Conservation (phyloP, 2,113 vertebrate species). For the Pycnonotus jocosus region DNA sequence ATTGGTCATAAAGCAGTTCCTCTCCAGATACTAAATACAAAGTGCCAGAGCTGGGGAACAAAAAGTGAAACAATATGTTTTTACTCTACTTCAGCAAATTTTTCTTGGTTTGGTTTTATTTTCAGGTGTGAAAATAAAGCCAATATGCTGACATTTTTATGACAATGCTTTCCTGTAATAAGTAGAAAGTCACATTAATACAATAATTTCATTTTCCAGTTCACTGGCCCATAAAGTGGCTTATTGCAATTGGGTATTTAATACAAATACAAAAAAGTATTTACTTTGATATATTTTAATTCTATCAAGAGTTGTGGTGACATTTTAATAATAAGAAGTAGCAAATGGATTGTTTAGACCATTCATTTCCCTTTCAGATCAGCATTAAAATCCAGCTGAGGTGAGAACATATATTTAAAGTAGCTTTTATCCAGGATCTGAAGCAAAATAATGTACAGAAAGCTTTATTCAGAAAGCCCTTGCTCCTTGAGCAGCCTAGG, state of each 20-base stretch:
- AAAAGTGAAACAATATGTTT: neutral
- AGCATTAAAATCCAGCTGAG: neutral
- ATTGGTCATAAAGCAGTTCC: neutral
- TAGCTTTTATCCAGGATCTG: neutral
- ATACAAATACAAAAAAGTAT: constrained; percentile 53
- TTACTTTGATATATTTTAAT: constrained; percentile 46
- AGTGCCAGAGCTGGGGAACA: neutral
- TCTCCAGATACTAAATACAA: neutral
- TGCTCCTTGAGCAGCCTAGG: neutral
- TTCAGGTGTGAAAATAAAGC: constrained; percentile 48
- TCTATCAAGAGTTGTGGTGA: neutral
- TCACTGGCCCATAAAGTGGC: constrained; percentile 62
- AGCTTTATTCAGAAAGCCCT: neutral
- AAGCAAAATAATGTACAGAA: neutral
- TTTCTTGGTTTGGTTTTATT: constrained; percentile 17
- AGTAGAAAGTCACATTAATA: constrained; percentile 70
- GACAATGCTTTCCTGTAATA: constrained; percentile 51
- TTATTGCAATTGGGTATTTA: constrained; percentile 67
- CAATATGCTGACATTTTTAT: constrained; percentile 42
- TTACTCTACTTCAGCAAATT: neutral
- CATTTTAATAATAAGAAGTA: constrained; percentile 26
- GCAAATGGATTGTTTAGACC: neutral
- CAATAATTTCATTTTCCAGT: constrained; percentile 76
- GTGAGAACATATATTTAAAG: neutral
- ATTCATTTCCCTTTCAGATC: neutral